Evolutionary conservation across 2,113 vertebrate species (phyloP), one percentile per base, ranked within the genome.

Genomic region (Prunella fulvescens): DNA sequence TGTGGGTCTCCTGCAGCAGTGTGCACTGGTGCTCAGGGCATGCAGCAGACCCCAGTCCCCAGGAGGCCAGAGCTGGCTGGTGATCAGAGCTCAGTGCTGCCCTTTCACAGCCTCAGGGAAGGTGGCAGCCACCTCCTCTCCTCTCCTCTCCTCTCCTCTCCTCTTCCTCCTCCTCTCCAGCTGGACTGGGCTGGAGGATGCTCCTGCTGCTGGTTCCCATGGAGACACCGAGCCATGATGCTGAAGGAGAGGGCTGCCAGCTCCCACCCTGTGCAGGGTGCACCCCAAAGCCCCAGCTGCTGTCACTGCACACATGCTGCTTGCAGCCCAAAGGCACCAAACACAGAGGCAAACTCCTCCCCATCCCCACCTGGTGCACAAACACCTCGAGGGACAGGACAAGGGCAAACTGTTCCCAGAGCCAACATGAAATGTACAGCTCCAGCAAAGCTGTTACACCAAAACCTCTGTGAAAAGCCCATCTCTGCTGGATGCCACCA

Each of bases 201-300:
- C 71, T 93, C 80, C 89, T 50, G 47, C 93, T 93, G 94, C 88
- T 2, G 9, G 98, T 98, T 98, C 96, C 98, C 97, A 98, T 98
- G 97, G 98, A 92, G 95, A 98, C 92, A 56, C 54, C 13, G 94
- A 98, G 86, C 94, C 50, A 2, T 3, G 61, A 35, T 74, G 89
- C 39, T 0, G 5, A 65, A 47, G 48, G 29, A 0, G 16, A 69
- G 61, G 62, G 50, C 74, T 67, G 14, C 47, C 56, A 14, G 37
- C 79, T 90, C 48, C 79, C 81, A 57, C 37, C 78, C 44, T 67
- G 74, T 0, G 0, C 66, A 44, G n/a, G 64, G 57, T 37, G 40
- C 48, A 37, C 69, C 56, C 84, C 19, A 26, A 40, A 57, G 7
- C 31, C 67, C 57, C 40, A 14, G 53, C 57, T 31, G 4, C 50